Evolutionary conservation across 2,113 vertebrate species (phyloP), one percentile per base, ranked within the genome.

Genomic region (Perca schrenkii): DNA sequence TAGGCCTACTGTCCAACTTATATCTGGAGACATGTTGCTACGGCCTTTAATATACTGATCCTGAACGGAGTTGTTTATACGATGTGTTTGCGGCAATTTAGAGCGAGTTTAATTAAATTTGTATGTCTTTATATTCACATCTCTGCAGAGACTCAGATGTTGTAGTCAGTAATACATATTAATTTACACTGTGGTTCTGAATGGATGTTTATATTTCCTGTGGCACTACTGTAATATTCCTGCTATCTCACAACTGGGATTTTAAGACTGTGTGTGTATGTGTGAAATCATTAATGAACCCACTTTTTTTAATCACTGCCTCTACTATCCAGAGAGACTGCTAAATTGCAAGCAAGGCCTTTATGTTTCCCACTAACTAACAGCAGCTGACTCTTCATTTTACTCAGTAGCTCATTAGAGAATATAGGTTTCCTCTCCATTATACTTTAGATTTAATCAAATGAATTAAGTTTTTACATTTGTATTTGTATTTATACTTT

Each of bases 361-460:
- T 53, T 28, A 19, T 14, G n/a, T 80, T 65, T 57, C 14, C 19
- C 21, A 11, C 11, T 8, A 19, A 61, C 46, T 1, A 10, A 25
- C 56, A 58, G 19, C 54, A 8, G 67, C 77, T 70, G 77, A 71
- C 66, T 49, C 19, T 31, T 25, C 25, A 11, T 52, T 76, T 46
- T 43, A 0, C 36, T 28, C 49, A 64, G 17, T 2, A 28, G 49
- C 8, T 66, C 46, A 12, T 1, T 22, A n/a, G 50, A 56, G 28
- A 25, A 40, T 10, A 40, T 40, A 40, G 1, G 8, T 40, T 40
- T 40, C 8, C 40, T 40, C 40, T 40, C 2, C 40, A 40, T 40
- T 40, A 40, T 40, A 40, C 40, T 40, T 40, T 40, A 40, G 40
- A 40, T 40, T 10, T 40, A 40, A 40, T 10, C 40, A 40, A 40